These are phyloP conservation scores for Myotis brandtii DNA, from an alignment of 2,113 vertebrate species.

Conservation along the genomic window DNA sequence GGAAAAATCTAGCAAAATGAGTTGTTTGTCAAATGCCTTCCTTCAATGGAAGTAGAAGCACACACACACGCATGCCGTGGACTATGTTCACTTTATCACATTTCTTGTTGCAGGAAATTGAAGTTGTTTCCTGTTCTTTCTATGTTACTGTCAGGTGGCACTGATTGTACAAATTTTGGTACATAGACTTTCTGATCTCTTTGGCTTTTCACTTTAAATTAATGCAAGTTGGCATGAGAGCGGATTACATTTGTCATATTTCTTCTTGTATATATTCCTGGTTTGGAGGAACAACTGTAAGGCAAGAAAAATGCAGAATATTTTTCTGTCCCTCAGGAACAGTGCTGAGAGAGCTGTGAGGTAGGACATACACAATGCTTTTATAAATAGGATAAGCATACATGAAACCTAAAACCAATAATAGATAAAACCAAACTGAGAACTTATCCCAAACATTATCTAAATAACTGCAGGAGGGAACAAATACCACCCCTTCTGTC, in stretches of 20 bases:
- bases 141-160: background rate
- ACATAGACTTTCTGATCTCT: slow-evolving; percentile 9
- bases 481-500: slow-evolving; percentile 33
- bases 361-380: background rate
- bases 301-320: background rate
- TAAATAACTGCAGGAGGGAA: slow-evolving; percentile 57
- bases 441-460: slow-evolving; percentile 57
- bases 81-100: background rate
- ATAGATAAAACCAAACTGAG: slow-evolving; percentile 60
- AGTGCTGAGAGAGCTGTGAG: background rate
- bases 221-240: slow-evolving; percentile 18
- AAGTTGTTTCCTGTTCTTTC: background rate
- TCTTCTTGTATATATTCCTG: slow-evolving; percentile 24
- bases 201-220: slow-evolving; percentile 64
- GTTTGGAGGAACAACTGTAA: background rate
- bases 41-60: background rate
- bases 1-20: background rate
- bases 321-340: slow-evolving; percentile 36
- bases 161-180: background rate
- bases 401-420: slow-evolving; percentile 51
- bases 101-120: background rate
- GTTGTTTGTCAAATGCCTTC: background rate
- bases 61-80: accelerated
- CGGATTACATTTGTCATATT: slow-evolving; percentile 16
- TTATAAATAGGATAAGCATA: slow-evolving; percentile 56